Percentiles rank a stretch among this genome's conserved stretches.
phyloP scores from a whole-genome alignment of 2,113 vertebrate species.

The rat (Rattus norvegicus) region GRCr8 NC_086032.1:3383001-3383500 shows the following conservation, averaged over 20 bases:
- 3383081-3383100: constrained; percentile 38
- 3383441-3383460: constrained; percentile 88
- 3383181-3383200: constrained; percentile 39
- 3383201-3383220: constrained; percentile 51
- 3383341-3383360: constrained; percentile 55
- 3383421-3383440: constrained; percentile 90
- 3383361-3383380: constrained; percentile 86
- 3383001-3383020: constrained; percentile 55
- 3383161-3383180: constrained; percentile 26
- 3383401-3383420: constrained; percentile 88
- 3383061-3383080: constrained; percentile 16
- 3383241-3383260: constrained; percentile 52
- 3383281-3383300: constrained; percentile 54
- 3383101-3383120: not conserved
- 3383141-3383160: constrained; percentile 34
- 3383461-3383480: constrained; percentile 88
- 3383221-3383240: not conserved
- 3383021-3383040: constrained; percentile 37
- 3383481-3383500: constrained; percentile 87
- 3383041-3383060: constrained; percentile 60
- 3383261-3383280: constrained; percentile 57
- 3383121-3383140: not conserved
- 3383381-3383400: constrained; percentile 87
- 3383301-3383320: constrained; percentile 60
- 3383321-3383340: constrained; percentile 70